phyloP scores from a whole-genome alignment of 2,797 vertebrate species.

The Coccyzus lansbergi region DNA sequence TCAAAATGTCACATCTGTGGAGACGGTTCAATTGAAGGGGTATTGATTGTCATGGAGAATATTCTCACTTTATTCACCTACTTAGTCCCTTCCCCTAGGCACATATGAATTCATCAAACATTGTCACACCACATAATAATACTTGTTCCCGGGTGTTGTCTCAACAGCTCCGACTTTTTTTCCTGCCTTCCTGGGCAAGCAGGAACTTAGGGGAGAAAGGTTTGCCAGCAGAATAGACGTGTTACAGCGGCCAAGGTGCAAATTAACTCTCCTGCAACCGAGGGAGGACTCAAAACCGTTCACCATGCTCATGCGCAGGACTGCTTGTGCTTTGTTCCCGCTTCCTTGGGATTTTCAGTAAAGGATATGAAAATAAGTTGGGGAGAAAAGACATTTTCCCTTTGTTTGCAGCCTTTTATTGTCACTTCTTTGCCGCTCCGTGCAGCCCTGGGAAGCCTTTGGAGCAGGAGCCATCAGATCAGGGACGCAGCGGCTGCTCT shows the following conservation, averaged over 20 bases:
- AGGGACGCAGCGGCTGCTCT: rapidly evolving
- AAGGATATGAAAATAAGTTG: not conserved
- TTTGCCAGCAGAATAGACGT: not conserved
- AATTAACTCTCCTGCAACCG: not conserved
- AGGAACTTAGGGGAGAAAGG: constrained; percentile 25
- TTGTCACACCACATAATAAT: constrained; percentile 73
- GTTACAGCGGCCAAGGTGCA: not conserved
- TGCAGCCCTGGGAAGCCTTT: rapidly evolving
- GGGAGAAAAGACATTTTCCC: not conserved
- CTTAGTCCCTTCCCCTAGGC: constrained; percentile 77
- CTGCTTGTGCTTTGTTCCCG: not conserved
- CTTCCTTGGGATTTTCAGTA: not conserved
- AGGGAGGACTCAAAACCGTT: not conserved
- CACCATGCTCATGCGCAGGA: rapidly evolving
- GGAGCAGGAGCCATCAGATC: not conserved
- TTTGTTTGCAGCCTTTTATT: not conserved
- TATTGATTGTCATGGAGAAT: constrained; percentile 81
- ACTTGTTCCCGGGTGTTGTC: constrained; percentile 21
- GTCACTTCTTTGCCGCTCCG: rapidly evolving
- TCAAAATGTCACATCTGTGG: constrained; percentile 77
- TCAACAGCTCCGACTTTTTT: not conserved
- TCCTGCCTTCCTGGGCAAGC: not conserved
- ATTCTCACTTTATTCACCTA: constrained; percentile 77
- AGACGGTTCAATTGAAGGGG: constrained; percentile 74
- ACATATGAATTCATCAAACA: constrained; percentile 74